Percentiles rank a stretch among this genome's conserved stretches.
phyloP scores from a whole-genome alignment of 2,797 vertebrate genomes.

The Esox lucius region DNA sequence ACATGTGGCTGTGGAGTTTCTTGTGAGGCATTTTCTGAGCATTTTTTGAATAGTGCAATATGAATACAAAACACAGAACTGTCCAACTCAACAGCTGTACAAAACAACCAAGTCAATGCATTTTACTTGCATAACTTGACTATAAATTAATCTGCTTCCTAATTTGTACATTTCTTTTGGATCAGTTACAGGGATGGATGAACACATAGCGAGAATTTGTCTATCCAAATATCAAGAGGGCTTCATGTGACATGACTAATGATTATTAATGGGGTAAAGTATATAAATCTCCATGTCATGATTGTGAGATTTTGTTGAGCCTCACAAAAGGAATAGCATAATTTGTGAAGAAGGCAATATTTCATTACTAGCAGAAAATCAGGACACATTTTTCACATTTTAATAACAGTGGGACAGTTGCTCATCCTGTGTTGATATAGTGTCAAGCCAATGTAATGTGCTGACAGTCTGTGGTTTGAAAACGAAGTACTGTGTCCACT shows the following conservation, averaged over 20 bases:
- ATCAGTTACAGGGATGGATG: background rate
- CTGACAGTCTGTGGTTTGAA: slow-evolving; percentile 14
- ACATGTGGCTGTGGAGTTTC: too few relatives aligned
- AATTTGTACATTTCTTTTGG: slow-evolving; percentile 4
- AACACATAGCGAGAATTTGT: background rate
- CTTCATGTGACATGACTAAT: background rate
- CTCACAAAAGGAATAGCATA: slow-evolving; percentile 9
- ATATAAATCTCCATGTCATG: background rate
- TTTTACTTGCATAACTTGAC: background rate
- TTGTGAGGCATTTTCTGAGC: background rate
- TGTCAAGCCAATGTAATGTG: background rate
- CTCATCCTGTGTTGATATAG: slow-evolving; percentile 19
- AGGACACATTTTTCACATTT: slow-evolving; percentile 15
- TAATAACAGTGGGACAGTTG: slow-evolving; percentile 4
- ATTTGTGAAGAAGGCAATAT: slow-evolving; percentile 6
- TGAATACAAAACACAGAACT: background rate
- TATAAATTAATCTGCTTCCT: background rate
- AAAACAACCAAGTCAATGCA: background rate
- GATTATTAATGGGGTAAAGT: slow-evolving; percentile 1
- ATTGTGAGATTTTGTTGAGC: background rate
- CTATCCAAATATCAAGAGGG: background rate
- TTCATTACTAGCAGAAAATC: slow-evolving; percentile 12
- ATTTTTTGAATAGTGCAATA: slow-evolving; percentile 4
- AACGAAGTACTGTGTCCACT: slow-evolving; percentile 29
- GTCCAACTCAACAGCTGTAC: slow-evolving; percentile 11